Evolutionary conservation across 2,888 invertebrate species (phyloP), one percentile per base, ranked within the genome.

Genomic region (Myathropa florea): DNA sequence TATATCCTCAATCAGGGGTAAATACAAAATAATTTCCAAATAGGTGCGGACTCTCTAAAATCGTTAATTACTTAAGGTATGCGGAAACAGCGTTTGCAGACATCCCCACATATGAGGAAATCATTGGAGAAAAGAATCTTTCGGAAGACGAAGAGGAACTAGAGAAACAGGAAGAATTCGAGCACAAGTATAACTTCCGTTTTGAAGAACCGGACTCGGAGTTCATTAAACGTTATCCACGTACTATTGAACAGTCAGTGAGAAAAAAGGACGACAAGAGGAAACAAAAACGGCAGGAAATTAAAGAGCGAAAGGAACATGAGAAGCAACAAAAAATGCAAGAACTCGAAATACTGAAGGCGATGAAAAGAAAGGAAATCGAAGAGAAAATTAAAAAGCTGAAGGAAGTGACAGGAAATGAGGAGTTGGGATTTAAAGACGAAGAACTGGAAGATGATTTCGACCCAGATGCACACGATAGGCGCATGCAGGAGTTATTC

Each of bases 121-220:
- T 96, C 88, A 93, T 95, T 6, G 94, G 95, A 82, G 93, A 93
- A 26, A 94, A 94, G 12, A 93, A 94, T 24, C 93, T 96, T 0
- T 96, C 96, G 0, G 97, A 96, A 75, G 98, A 98, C 91, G 97
- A 98, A 91, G 93, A 94, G 88, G 94, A 95, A 61, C 94, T 98
- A 30, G 96, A 96, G 89, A 95, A 96, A 90, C 97, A 97, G 92
- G 97, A 97, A 88, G 95, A 96, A 92, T 99, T 98, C 93, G 99
- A 99, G 91, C 95, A 97, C 61, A 98, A 98, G 88, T 99, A 96
- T 92, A 99, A 99, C 93, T 98, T 98, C 92, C 94, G 99, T 87
- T 99, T 96, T 92, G 98, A 99, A 92, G 98, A 99, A 92, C 99
- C 98, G 0, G 98, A 99, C 92, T 95, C 96, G 64, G 97, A 98